These are phyloP conservation scores for Mustelus asterias DNA, from an alignment of 2,113 vertebrate species.

Conservation along the genomic window DNA sequence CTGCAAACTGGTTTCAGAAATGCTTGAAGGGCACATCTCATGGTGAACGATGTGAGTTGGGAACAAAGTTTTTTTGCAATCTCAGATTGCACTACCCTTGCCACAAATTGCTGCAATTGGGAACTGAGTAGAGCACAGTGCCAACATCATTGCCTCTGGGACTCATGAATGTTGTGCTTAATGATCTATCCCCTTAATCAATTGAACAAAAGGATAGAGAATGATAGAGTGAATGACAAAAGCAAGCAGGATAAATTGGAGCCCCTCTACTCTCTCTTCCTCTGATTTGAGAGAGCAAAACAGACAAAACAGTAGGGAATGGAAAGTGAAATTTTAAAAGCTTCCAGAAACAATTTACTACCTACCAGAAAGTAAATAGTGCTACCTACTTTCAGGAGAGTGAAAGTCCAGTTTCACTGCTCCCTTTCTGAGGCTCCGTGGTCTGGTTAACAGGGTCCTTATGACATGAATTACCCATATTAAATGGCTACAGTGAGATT, in stretches of 20 bases:
- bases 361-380: too few species aligned
- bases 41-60: too few species aligned
- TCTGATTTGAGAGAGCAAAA: not conserved
- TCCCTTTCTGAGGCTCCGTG: not conserved
- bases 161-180: not conserved
- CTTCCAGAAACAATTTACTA: not conserved
- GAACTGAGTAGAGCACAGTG: not conserved
- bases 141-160: not conserved
- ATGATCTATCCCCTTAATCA: not conserved
- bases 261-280: not conserved
- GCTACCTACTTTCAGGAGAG: too few species aligned
- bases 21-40: too few species aligned
- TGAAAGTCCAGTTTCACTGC: not conserved
- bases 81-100: too few species aligned
- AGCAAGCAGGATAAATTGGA: not conserved
- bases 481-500: not conserved
- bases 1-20: not conserved
- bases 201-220: not conserved
- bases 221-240: not conserved
- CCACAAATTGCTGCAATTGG: not conserved
- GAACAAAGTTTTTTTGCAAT: too few species aligned
- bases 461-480: not conserved
- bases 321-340: not conserved
- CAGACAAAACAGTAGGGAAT: not conserved
- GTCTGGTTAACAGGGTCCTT: not conserved